Evolutionary conservation across 2,888 invertebrate genomes (phyloP).

Genomic region (Clusia tigrina): DNA sequence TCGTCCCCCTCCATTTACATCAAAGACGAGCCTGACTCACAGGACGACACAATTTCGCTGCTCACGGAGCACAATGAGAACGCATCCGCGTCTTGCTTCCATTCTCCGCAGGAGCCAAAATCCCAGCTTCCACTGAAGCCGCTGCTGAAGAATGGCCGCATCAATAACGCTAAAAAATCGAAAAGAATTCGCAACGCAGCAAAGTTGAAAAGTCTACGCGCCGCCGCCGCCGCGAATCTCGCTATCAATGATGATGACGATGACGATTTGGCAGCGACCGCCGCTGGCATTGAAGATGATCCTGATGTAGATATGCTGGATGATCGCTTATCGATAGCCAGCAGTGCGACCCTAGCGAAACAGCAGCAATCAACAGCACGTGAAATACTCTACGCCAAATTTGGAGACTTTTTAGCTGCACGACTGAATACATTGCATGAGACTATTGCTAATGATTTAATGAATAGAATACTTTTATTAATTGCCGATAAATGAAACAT

Average conservation of each 20-base stretch:
- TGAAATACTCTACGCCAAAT: conserved; percentile 57
- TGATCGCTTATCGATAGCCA: conserved; percentile 12
- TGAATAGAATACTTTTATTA: conserved; percentile 58
- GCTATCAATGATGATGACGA: conserved; percentile 21
- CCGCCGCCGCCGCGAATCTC: not conserved
- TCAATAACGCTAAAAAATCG: conserved; percentile 13
- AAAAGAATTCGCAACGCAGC: not conserved
- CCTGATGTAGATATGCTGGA: conserved; percentile 32
- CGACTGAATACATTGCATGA: conserved; percentile 60
- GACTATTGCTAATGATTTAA: conserved; percentile 58
- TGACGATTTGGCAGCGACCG: conserved; percentile 29
- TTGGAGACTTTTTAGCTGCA: conserved; percentile 60
- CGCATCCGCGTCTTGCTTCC: not conserved
- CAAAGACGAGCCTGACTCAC: conserved; percentile 57
- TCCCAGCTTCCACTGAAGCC: conserved; percentile 42
- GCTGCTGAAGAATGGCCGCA: not conserved
- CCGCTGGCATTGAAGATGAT: conserved; percentile 33
- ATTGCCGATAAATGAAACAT: conserved; percentile 56
- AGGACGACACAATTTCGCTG: conserved; percentile 40
- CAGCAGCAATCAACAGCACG: conserved; percentile 44
- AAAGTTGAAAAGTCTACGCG: not conserved
- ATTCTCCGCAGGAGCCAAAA: conserved; percentile 12
- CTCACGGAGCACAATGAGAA: conserved; percentile 26
- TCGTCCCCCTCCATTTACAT: conserved; percentile 60
- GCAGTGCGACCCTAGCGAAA: conserved; percentile 5